Evolutionary conservation across 1,140 invertebrate genomes (phyloP), one percentile per base, ranked within the genome.

Genomic region (Dermatophagoides farinae): DNA sequence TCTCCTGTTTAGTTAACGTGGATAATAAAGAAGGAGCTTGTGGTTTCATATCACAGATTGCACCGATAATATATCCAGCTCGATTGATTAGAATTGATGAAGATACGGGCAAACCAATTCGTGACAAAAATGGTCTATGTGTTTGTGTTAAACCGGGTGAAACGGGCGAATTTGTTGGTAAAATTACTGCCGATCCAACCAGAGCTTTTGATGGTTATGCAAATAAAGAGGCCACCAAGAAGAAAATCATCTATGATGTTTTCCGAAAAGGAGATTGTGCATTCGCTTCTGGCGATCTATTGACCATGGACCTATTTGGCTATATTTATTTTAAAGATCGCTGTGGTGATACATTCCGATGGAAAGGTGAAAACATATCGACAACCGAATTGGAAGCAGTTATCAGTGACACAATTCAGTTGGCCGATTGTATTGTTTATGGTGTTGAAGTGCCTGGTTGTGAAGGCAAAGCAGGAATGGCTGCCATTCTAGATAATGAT

Each of bases 381-480:
- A 98, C 96, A 0, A 85, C 86, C 2, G 95, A 99, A 77, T 85
- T 99, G 1, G 95, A 99, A 74, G 86, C 82, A 2, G 80, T 90
- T 59, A 79, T 98, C 0, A 93, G 88, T 63, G 88, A 88, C 69
- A 71, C 87, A 25, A 75, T 86, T 16, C 78, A 81, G 54, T 85
- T 92, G 64, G 79, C 82, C 67, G 92, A 98, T 72, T 86, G 84
- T 60, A 83, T 95, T 39, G 90, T 96, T 10, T 97, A 90, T 71
- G 91, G 92, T 37, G 88, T 97, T 0, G 77, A 86, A 74, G 85
- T 96, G 64, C 80, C 82, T 63, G 80, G 85, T 58, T 77, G 79
- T 57, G 93, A 98, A 74, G 93, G 93, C 1, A 76, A 82, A 63
- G 91, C 91, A 37, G 93, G 93, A 20, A 98, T 97, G 93, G 89